phyloP scores from a whole-genome alignment of 35 echinoderm and acorn worm species.

The Nesometra sesokonis region DNA sequence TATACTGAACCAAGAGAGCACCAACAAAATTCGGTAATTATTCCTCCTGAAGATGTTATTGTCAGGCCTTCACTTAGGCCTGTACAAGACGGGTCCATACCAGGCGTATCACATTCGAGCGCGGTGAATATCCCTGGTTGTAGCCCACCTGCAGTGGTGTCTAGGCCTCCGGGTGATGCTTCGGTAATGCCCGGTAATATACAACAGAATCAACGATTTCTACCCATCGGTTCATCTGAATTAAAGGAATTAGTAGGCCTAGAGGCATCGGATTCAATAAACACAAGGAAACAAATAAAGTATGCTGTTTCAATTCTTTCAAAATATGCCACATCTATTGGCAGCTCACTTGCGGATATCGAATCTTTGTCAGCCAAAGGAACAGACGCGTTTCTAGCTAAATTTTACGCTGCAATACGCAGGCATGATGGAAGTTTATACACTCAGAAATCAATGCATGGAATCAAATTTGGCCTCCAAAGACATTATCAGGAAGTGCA shows the following conservation, averaged over 20 bases:
- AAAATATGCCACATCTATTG: conserved; percentile 3
- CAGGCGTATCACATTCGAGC: too few relatives aligned
- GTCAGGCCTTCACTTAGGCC: too few relatives aligned
- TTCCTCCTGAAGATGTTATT: too few relatives aligned
- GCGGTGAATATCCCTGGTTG: too few relatives aligned
- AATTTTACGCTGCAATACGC: conserved; percentile 25
- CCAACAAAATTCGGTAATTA: too few relatives aligned
- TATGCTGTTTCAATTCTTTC: conserved; percentile 24
- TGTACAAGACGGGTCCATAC: too few relatives aligned
- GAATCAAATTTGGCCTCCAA: conserved; percentile 27
- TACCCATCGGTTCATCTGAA: neutral
- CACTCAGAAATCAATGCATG: conserved; percentile 52
- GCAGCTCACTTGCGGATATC: conserved; percentile 1
- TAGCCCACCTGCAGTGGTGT: too few relatives aligned
- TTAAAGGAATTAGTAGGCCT: conserved; percentile 1
- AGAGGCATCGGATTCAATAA: conserved; percentile 10
- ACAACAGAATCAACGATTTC: too few relatives aligned
- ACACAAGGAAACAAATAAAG: conserved; percentile 49
- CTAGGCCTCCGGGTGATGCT: too few relatives aligned
- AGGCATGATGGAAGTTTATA: conserved; percentile 31
- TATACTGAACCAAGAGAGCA: too few relatives aligned
- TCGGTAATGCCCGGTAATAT: too few relatives aligned
- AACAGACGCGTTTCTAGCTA: conserved; percentile 28
- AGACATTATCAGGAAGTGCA: conserved; percentile 30
- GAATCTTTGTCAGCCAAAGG: neutral